A percentile compares a stretch with the other conserved stretches of the same genome.
Evolutionary conservation across 2,888 invertebrate species (phyloP).

Genomic region (Lepidochitona cinerea): DNA sequence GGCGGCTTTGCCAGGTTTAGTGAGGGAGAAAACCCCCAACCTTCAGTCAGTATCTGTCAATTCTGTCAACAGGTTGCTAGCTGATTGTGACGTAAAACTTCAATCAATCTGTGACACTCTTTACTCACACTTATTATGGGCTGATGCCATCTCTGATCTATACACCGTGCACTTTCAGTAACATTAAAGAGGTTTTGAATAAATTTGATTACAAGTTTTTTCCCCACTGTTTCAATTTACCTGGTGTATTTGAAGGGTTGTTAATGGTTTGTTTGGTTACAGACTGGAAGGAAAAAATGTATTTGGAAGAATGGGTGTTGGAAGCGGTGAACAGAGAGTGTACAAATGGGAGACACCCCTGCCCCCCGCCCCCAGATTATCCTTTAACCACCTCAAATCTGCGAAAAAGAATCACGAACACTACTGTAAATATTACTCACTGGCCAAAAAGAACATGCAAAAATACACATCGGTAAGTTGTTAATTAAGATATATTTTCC

Average conservation of each 20-base stretch:
- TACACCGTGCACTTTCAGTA: too few relatives aligned
- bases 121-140: too few relatives aligned
- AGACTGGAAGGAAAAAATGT: neutral
- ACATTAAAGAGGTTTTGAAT: neutral
- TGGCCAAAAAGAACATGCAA: slow-evolving; percentile 54
- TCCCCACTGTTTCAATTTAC: neutral
- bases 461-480: slow-evolving; percentile 55
- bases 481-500: too few relatives aligned
- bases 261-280: neutral
- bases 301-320: neutral
- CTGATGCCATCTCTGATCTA: too few relatives aligned
- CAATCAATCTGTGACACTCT: too few relatives aligned
- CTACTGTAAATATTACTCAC: slow-evolving; percentile 49
- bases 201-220: neutral
- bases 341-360: slow-evolving; percentile 50
- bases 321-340: slow-evolving; percentile 15
- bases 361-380: slow-evolving; percentile 43
- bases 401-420: slow-evolving; percentile 37
- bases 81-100: too few relatives aligned
- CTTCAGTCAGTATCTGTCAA: too few relatives aligned
- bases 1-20: too few relatives aligned
- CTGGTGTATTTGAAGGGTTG: neutral
- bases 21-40: too few relatives aligned
- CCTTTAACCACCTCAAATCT: slow-evolving; percentile 31
- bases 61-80: too few relatives aligned